Conservation (phyloP, 2,113 vertebrate genomes). For the Lepus europaeus region DNA sequence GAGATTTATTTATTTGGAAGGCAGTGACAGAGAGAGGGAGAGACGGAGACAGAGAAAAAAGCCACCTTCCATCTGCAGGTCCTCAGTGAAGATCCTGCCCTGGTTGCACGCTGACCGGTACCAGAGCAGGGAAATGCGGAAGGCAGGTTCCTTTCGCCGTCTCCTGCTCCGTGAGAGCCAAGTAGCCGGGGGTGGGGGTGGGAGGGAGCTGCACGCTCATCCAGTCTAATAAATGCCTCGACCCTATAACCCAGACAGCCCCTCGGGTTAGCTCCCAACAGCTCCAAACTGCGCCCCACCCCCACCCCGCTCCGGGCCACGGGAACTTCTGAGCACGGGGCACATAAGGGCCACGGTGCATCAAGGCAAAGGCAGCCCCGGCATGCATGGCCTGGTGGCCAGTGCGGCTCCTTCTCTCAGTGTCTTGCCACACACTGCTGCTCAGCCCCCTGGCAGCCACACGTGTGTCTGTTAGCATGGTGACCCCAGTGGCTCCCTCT, state of each 20-base stretch:
- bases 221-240: neutral
- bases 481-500: neutral
- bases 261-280: neutral
- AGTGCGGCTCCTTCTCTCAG: neutral
- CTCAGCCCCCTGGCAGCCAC: neutral
- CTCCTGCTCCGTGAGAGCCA: neutral
- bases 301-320: neutral
- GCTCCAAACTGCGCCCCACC: neutral
- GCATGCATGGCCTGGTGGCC: rapidly evolving
- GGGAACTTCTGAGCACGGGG: neutral
- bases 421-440: neutral
- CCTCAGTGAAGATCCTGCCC: neutral
- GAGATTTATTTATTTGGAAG: too few relatives aligned
- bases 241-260: neutral
- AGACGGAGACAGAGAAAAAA: too few relatives aligned
- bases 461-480: neutral
- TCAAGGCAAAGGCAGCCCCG: neutral
- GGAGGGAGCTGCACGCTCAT: neutral
- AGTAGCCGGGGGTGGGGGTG: neutral
- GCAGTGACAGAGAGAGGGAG: too few relatives aligned
- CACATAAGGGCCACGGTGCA: rapidly evolving
- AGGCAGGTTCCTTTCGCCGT: neutral
- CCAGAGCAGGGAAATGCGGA: neutral
- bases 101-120: neutral
- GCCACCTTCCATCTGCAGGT: neutral